Evolutionary conservation across 2,888 invertebrate species (phyloP), one percentile per base, ranked within the genome.

Genomic region (Cheilosia vulpina): DNA sequence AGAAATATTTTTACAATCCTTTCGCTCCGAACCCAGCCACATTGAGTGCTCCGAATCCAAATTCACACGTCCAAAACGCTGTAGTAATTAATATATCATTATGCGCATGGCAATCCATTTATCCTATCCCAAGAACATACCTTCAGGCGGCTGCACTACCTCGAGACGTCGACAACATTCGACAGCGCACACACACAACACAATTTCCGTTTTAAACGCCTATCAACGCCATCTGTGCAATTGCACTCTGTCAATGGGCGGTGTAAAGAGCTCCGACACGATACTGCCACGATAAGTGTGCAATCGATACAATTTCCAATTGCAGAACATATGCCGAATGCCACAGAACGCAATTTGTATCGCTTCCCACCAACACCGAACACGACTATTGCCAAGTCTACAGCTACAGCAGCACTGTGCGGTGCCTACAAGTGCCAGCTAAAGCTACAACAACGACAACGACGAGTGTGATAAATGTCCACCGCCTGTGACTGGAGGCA

Each of bases 171-270:
- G 47, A 66, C 66, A 62, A 41, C 69, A n/a, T 58, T 38, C 52
- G 50, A 71, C 71, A 47, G 45, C 27, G 34, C 43, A 65, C 45
- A 31, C 31, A 31, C 31, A 63, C 55, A 65, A 45, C 69, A 69
- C 69, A 71, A 52, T 84, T 80, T 71, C 63, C 65, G 75, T 75
- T 84, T 84, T 60, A 80, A 79, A 80, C 47, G 80, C 80, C 75
- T 84, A 84, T 84, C 84, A 84, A 75, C 75, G 75, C 84, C 84
- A 80, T 79, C 84, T 84, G 80, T 73, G 65, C 80, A 75, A 84
- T 75, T 65, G 65, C 69, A 71, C 75, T 84, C 80, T 84, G 75
- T 80, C 75, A 75, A 75, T 75, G 45, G 72, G 62, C 50, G 65
- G 73, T 55, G 57, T 68, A 83, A 83, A 83, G 63, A 73, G 73